Conservation (phyloP, 2,113 vertebrate genomes). For the Carollia perspicillata region DNA sequence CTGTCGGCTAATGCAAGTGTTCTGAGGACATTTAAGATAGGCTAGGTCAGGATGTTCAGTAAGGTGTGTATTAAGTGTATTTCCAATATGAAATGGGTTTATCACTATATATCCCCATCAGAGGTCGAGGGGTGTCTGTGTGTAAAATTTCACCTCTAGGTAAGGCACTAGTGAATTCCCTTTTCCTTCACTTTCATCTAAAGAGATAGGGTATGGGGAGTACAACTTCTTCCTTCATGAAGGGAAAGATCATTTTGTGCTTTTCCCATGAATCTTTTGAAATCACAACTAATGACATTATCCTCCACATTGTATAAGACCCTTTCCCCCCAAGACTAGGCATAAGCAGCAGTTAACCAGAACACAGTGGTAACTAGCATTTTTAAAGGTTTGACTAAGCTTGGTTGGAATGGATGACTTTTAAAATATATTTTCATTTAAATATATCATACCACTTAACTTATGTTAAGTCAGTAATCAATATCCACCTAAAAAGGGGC, state of each 20-base stretch:
- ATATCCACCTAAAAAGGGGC: background rate
- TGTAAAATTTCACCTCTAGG: background rate
- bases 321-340: background rate
- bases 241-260: background rate
- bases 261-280: background rate
- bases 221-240: background rate
- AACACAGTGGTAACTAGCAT: background rate
- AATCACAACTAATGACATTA: background rate
- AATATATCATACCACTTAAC: background rate
- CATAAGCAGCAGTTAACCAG: background rate
- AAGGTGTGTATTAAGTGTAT: background rate
- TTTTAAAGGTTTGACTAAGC: background rate
- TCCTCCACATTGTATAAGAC: background rate
- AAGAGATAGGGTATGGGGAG: background rate
- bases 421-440: background rate
- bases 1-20: background rate
- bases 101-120: background rate
- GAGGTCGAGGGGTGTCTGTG: background rate
- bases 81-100: background rate
- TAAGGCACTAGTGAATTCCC: background rate
- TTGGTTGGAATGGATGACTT: background rate
- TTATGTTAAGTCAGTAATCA: background rate
- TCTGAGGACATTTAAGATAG: background rate
- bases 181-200: slow-evolving; percentile 5
- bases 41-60: background rate